These are phyloP conservation scores for Poecilia picta DNA, from an alignment of 2,797 vertebrate species.

Conservation along the genomic window DNA sequence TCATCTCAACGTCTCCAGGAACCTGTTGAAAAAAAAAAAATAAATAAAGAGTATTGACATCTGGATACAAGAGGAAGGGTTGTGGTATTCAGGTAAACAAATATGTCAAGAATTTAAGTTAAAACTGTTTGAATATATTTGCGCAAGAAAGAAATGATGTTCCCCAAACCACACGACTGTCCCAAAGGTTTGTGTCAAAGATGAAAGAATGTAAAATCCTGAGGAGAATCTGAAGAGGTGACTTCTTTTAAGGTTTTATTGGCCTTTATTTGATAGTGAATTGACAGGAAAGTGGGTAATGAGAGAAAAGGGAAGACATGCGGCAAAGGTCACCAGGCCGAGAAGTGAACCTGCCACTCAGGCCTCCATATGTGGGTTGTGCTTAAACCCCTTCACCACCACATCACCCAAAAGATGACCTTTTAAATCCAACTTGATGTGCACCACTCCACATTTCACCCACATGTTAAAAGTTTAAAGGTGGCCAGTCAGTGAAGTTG, in stretches of 20 bases:
- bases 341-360: background rate
- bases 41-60: background rate
- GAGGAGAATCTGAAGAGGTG: background rate
- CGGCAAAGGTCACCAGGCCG: no score
- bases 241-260: no score
- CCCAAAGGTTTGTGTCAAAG: background rate
- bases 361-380: background rate
- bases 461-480: background rate
- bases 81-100: background rate
- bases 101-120: background rate
- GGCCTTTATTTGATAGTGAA: no score
- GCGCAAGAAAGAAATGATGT: background rate
- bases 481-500: constrained; percentile 4
- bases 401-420: background rate
- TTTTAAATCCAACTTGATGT: background rate
- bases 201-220: background rate
- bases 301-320: no score
- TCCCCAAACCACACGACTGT: constrained; percentile 16
- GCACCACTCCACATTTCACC: background rate
- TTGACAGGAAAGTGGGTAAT: no score
- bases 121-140: background rate
- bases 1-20: constrained; percentile 50
- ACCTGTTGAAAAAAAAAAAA: constrained; percentile 46
- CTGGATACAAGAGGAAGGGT: background rate
- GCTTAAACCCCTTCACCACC: background rate